A percentile compares a stretch with the other conserved stretches of the same genome.
Conservation (phyloP, 2,113 vertebrate genomes). For the Okapia johnstoni region DNA sequence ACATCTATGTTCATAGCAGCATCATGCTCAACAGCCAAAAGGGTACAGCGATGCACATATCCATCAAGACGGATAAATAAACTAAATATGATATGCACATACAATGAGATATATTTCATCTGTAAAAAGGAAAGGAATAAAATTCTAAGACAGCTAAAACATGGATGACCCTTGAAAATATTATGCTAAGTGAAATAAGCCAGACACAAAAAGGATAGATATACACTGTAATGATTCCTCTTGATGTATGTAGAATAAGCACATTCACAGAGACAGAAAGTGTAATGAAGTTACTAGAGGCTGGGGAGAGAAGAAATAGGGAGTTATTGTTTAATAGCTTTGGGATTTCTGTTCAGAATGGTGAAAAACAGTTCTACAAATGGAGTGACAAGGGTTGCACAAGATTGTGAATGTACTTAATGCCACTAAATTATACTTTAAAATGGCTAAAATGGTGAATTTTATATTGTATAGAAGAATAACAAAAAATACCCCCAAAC, state of each 20-base stretch:
- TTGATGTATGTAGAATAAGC: neutral
- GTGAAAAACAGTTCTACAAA: neutral
- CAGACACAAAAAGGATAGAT: neutral
- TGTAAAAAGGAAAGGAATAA: neutral
- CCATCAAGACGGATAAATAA: neutral
- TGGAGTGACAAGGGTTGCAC: neutral
- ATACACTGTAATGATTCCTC: neutral
- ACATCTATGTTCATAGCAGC: neutral
- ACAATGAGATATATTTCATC: neutral
- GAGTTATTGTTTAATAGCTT: neutral
- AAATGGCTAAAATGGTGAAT: neutral
- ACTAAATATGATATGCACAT: neutral
- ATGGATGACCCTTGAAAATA: neutral
- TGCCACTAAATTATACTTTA: neutral
- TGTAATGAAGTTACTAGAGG: neutral
- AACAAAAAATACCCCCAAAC: neutral
- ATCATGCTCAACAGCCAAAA: neutral
- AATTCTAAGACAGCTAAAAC: neutral
- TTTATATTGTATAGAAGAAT: neutral
- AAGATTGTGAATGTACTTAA: neutral
- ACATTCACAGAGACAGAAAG: neutral
- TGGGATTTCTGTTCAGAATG: neutral
- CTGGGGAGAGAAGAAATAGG: neutral
- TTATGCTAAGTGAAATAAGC: neutral
- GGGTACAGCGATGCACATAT: neutral